These are phyloP conservation scores for Oncorhynchus gorbuscha DNA, from an alignment of 2,113 vertebrate species.

Conservation along the genomic window DNA sequence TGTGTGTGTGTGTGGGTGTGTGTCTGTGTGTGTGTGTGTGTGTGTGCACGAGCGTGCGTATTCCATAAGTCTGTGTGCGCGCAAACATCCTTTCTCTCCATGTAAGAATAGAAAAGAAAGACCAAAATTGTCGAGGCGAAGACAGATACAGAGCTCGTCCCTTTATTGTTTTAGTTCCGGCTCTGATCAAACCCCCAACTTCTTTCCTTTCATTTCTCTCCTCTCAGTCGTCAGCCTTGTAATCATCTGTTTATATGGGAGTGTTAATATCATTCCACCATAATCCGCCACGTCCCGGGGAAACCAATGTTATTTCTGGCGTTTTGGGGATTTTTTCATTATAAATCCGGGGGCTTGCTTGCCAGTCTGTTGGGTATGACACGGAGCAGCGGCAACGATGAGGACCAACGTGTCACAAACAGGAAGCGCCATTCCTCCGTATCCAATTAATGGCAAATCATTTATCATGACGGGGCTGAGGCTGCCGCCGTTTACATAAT, in stretches of 20 bases:
- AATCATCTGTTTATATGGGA: constrained; percentile 68
- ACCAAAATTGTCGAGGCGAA: constrained; percentile 38
- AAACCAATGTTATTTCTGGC: constrained; percentile 65
- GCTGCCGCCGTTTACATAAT: constrained; percentile 74
- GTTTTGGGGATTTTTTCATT: constrained; percentile 73
- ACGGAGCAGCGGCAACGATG: constrained; percentile 2
- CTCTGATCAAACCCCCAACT: constrained; percentile 1
- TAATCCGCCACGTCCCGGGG: constrained; percentile 71
- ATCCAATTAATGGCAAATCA: constrained; percentile 83
- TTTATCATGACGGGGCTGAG: constrained; percentile 74
- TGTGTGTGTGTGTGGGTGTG: neutral
- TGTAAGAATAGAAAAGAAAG: constrained; percentile 30
- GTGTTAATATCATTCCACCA: constrained; percentile 58
- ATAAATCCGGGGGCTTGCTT: constrained; percentile 64
- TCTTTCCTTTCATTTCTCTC: neutral
- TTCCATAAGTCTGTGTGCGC: neutral
- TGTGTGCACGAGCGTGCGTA: neutral
- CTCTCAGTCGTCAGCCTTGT: constrained; percentile 42
- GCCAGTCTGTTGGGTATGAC: constrained; percentile 49
- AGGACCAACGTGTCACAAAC: constrained; percentile 56
- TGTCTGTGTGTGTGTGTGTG: neutral
- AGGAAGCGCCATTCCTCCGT: constrained; percentile 59
- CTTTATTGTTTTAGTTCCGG: constrained; percentile 26
- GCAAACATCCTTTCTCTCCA: neutral
- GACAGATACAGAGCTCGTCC: constrained; percentile 22